These are phyloP conservation scores for Drosophila mimica DNA, from an alignment of 2,888 invertebrate genomes.

Conservation along the genomic window DNA sequence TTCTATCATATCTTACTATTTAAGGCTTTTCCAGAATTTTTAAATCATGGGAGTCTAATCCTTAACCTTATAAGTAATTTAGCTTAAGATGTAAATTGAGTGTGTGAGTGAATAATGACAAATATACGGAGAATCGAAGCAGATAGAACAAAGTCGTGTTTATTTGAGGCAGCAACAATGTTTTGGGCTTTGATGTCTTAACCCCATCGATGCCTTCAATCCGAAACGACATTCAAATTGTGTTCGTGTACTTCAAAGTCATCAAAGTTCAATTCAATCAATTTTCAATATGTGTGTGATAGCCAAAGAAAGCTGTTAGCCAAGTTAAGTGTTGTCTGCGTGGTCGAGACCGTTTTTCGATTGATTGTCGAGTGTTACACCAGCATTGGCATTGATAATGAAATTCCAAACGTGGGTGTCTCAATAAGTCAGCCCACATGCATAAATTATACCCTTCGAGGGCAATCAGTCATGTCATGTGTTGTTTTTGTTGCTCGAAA, in stretches of 20 bases:
- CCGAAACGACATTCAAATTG: slow-evolving; percentile 22
- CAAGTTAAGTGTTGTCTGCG: slow-evolving; percentile 48
- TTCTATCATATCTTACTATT: background rate
- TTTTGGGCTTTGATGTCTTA: slow-evolving; percentile 67
- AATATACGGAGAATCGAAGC: slow-evolving; percentile 8
- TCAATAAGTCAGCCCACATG: slow-evolving; percentile 65
- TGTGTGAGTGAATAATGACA: background rate
- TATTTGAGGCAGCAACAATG: slow-evolving; percentile 47
- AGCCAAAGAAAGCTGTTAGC: slow-evolving; percentile 13
- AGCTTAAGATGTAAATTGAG: background rate
- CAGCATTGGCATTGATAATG: slow-evolving; percentile 77
- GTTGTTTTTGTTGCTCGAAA: slow-evolving; percentile 1
- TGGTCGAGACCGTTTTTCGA: slow-evolving; percentile 14
- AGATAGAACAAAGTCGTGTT: slow-evolving; percentile 16
- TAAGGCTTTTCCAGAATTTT: background rate
- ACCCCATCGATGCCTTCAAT: slow-evolving; percentile 3
- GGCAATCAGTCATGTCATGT: slow-evolving; percentile 73
- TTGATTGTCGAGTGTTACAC: slow-evolving; percentile 21
- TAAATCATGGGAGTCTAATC: background rate
- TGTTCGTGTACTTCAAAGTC: slow-evolving; percentile 66
- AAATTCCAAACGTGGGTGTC: slow-evolving; percentile 59
- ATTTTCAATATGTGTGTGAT: slow-evolving; percentile 58
- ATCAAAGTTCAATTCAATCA: slow-evolving; percentile 79
- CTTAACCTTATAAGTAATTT: background rate
- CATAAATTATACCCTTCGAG: slow-evolving; percentile 61